Base-by-base conservation (phyloP, 2,797 vertebrate species). In the Arnoldichthys spilopterus region DNA sequence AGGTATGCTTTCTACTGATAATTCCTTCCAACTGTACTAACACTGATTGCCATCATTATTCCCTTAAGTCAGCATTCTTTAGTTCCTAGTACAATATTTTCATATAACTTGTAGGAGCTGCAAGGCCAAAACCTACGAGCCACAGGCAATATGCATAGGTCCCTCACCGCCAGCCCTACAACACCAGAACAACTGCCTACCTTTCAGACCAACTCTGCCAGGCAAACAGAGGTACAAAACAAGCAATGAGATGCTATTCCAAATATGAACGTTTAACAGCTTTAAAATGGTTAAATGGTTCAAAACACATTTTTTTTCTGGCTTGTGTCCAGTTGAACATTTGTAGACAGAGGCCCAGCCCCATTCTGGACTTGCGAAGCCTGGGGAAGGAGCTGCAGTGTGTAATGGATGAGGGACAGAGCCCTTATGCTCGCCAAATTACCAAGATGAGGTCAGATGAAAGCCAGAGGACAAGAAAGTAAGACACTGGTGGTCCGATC, bases 21-120 rank as follows among this genome's bases (percentile, higher is more conserved):
- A 54, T 54, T 40, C 9, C 30, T 20, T 64, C 56, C 73, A 68
- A 8, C 26, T 73, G 28, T 67, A 40, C 58, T 64, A 18, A 56
- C 26, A 24, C 1, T 70, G 72, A 47, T 72, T 75, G 34, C 32
- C 69, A 28, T 53, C 20, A 47, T 76, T 24, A 34, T 71, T 37
- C 22, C 34, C 4, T 37, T 18, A 20, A n/a, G 20, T 67, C 11
- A 30, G 9, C 12, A 72, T 22, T 66, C 32, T 59, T 28, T 7
- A 15, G 26, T 72, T 76, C 24, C 16, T 34, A 51, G 22, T 71
- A 43, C n/a, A 64, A n/a, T 49, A 47, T 62, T 59, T 22, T 24
- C 74, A 28, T 63, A 2, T 83, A 28, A 85, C 72, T 85, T 74
- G 24, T 82, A 93, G 96, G 96, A 96, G 82, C 85, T 95, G 37